Evolutionary conservation across 2,113 vertebrate species (phyloP).

Genomic region (Onychostoma macrolepis): DNA sequence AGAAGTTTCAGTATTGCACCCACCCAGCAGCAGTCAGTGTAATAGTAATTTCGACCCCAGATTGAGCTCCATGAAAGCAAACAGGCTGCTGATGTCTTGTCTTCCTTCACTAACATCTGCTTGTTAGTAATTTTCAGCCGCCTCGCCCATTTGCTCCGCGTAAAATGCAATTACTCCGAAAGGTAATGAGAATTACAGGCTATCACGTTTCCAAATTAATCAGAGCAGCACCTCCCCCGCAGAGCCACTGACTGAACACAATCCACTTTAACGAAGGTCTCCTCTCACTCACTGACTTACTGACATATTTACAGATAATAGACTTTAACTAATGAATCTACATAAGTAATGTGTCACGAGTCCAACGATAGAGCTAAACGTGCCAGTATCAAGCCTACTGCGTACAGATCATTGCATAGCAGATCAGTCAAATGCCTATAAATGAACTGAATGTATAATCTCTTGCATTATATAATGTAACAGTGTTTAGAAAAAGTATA

Average conservation of each 20-base stretch:
- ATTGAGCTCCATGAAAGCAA: constrained; percentile 36
- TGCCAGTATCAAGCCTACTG: background rate
- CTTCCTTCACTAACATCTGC: constrained; percentile 62
- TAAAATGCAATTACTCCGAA: constrained; percentile 61
- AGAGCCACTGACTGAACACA: constrained; percentile 46
- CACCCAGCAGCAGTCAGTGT: background rate
- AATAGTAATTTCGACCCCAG: constrained; percentile 25
- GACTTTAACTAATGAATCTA: constrained; percentile 31
- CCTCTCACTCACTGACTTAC: constrained; percentile 35
- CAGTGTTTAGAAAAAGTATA: constrained; percentile 1
- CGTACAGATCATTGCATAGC: background rate
- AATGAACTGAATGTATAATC: background rate
- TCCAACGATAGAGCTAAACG: background rate
- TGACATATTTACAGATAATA: constrained; percentile 34
- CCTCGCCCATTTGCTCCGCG: constrained; percentile 54
- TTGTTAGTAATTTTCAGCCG: constrained; percentile 52
- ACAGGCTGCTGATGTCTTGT: constrained; percentile 49
- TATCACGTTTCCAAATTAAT: constrained; percentile 68
- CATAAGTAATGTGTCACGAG: background rate
- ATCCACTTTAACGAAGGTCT: constrained; percentile 49
- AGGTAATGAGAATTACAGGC: constrained; percentile 64
- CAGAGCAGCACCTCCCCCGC: constrained; percentile 51
- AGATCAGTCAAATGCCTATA: background rate
- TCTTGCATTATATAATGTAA: background rate
- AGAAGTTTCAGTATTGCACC: background rate